Percentiles rank a stretch among this genome's conserved stretches.
Evolutionary conservation across 2,113 vertebrate genomes (phyloP).

Genomic region (Egretta garzetta): DNA sequence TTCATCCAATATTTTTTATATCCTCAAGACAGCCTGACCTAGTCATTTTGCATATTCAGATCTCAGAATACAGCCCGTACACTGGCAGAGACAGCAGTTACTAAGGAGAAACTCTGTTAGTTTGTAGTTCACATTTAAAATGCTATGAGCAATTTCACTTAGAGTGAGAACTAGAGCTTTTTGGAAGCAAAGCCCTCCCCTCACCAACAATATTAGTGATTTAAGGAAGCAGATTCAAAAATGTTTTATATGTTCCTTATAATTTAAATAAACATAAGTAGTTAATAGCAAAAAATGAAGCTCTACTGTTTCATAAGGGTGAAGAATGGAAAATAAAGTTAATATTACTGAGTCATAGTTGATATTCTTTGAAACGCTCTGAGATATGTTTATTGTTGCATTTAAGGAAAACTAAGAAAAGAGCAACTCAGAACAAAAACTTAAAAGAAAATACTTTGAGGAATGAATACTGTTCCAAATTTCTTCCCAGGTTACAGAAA

Average conservation of each 20-base stretch:
- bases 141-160: background rate
- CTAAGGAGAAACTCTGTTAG: background rate
- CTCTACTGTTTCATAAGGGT: background rate
- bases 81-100: background rate
- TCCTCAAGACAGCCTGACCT: conserved; percentile 66
- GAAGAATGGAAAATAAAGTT: background rate
- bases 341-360: background rate
- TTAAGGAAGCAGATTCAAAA: background rate
- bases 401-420: background rate
- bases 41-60: conserved; percentile 56
- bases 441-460: background rate
- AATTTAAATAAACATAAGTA: background rate
- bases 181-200: background rate
- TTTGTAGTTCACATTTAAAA: background rate
- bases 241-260: background rate
- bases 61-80: background rate
- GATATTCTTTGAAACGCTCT: background rate
- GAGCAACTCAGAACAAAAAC: background rate
- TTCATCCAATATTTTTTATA: conserved; percentile 63
- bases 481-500: background rate
- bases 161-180: background rate
- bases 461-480: background rate
- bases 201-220: background rate
- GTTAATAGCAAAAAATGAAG: background rate
- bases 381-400: background rate